Base-by-base conservation (phyloP, 2,888 invertebrate species). In the Himalopsyche tibetana region DNA sequence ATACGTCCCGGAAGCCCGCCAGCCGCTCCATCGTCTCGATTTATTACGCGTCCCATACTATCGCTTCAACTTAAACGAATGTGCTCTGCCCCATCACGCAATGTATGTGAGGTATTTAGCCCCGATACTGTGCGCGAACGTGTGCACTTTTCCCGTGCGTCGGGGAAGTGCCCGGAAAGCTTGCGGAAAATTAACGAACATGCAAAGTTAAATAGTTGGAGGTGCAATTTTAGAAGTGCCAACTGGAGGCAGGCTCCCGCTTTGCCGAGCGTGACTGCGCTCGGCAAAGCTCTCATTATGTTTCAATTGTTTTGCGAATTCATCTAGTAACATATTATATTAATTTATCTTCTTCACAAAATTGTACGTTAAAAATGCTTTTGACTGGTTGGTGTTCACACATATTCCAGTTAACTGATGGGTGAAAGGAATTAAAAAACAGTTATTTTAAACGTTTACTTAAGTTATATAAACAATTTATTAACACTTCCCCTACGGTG, bases 11-110 rank as follows among this genome's bases (percentile, higher is more conserved):
- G 63, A 63, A 63, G 63, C 28, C 19, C 4, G 63, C 63, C 63
- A 63, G 63, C 63, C 51, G 51, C 15, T 51, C 51, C 51, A 51
- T 51, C 51, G 51, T 51, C 63, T 63, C 63, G 63, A 63, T 63
- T 63, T 63, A 63, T 63, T 63, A 63, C 63, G 63, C 63, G 63
- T 63, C 63, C 63, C 28, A 63, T 63, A n/a, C 63, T 63, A 63
- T 63, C 63, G 63, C 63, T 28, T 63, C 19, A 63, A 63, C 19
- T 63, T 28, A 63, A 63, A 63, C 63, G 63, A 63, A 63, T 28
- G 63, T 63, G 63, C 19, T 28, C 19, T 19, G 63, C 28, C 19
- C 11, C 63, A 63, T 63, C 63, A 63, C 63, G 63, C 63, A 63
- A 63, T 19, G 63, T 19, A 63, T 63, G 63, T 11, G 63, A 19